phyloP scores from a whole-genome alignment of 1,140 invertebrate genomes.

The Trichonephila clavipes region DNA sequence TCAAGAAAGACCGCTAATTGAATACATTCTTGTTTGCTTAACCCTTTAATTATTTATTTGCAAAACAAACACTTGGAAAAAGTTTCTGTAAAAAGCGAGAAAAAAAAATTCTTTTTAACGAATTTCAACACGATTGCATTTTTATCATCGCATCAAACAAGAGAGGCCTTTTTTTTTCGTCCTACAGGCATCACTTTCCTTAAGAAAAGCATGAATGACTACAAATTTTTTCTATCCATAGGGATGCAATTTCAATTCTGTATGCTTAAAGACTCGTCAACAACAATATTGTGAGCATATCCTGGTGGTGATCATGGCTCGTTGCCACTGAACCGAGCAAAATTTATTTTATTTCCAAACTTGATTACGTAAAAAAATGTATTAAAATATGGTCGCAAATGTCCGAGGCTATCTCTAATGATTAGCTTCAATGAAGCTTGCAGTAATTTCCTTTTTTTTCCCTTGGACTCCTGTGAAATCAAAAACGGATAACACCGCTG shows the following conservation, averaged over 20 bases:
- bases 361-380: neutral
- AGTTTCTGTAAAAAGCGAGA: too few relatives aligned
- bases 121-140: too few relatives aligned
- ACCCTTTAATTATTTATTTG: too few relatives aligned
- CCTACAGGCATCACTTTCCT: neutral
- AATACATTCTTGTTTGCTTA: too few relatives aligned
- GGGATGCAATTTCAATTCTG: neutral
- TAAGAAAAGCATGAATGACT: neutral
- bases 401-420: neutral
- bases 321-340: neutral
- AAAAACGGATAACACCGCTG: neutral
- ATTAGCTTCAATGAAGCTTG: neutral
- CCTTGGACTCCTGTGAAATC: neutral
- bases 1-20: too few relatives aligned
- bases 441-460: neutral
- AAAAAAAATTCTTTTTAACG: too few relatives aligned
- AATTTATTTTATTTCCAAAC: neutral
- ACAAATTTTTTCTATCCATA: neutral
- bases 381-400: neutral
- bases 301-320: neutral
- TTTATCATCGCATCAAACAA: neutral
- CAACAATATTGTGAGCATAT: neutral
- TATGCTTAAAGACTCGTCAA: neutral
- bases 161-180: neutral
- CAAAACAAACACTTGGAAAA: too few relatives aligned